A percentile compares a stretch with the other conserved stretches of the same genome.
phyloP scores from a whole-genome alignment of 2,888 invertebrate genomes.

The Scaptomyza parva region DNA sequence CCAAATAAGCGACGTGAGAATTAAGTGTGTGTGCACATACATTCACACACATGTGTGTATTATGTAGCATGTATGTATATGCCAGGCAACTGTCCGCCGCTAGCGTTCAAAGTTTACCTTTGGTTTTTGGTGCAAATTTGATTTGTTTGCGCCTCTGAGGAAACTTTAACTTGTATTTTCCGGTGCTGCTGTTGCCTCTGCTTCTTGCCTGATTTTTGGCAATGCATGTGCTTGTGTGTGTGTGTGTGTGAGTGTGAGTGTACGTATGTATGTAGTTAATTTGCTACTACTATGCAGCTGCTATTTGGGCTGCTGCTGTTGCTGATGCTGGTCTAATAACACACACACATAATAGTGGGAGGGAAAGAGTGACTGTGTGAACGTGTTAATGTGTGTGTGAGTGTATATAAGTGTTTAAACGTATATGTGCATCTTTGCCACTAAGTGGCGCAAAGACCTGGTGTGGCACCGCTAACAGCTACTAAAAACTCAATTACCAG shows the following conservation, averaged over 20 bases:
- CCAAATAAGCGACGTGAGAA: conserved; percentile 78
- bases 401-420: conserved; percentile 28
- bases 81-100: conserved; percentile 50
- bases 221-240: neutral
- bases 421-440: conserved; percentile 53
- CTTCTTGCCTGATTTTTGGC: conserved; percentile 46
- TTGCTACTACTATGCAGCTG: conserved; percentile 67
- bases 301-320: conserved; percentile 24
- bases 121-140: conserved; percentile 78
- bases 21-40: conserved; percentile 44
- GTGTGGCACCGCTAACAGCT: conserved; percentile 71
- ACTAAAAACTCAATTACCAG: conserved; percentile 76
- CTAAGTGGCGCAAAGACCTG: conserved; percentile 63
- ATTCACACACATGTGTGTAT: neutral
- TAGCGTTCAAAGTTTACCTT: conserved; percentile 75
- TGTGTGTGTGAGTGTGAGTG: conserved; percentile 4
- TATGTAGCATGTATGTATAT: conserved; percentile 15
- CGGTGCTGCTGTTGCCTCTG: conserved; percentile 13
- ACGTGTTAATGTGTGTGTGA: conserved; percentile 5
- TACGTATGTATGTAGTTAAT: conserved; percentile 52
- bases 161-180: conserved; percentile 65
- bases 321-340: conserved; percentile 39
- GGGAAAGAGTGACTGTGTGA: neutral
- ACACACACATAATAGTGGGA: conserved; percentile 3
- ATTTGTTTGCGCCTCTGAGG: conserved; percentile 62